phyloP scores from a whole-genome alignment of 2,888 invertebrate genomes.

The Acrobasis consociella region DNA sequence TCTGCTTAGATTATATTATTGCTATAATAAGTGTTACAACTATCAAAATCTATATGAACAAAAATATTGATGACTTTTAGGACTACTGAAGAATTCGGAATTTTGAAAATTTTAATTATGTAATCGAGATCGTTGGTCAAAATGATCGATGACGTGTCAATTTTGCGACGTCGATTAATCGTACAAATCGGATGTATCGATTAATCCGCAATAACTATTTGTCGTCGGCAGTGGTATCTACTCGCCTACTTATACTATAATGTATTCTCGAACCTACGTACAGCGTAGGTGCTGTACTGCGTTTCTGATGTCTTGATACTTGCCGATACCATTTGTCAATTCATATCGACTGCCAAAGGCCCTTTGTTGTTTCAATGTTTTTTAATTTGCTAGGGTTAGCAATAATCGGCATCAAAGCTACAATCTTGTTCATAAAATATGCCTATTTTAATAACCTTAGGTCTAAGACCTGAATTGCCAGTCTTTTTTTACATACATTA shows the following conservation, averaged over 20 bases:
- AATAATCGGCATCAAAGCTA: background rate
- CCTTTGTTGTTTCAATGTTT: background rate
- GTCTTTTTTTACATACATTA: too few relatives aligned
- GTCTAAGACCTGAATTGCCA: too few relatives aligned
- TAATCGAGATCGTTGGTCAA: background rate
- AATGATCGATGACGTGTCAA: background rate
- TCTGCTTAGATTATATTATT: too few relatives aligned
- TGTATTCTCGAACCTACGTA: constrained; percentile 75
- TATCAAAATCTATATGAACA: too few relatives aligned
- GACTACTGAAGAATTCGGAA: too few relatives aligned
- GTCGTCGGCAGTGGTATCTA: constrained; percentile 68
- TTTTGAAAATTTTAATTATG: background rate
- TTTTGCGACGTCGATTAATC: constrained; percentile 22
- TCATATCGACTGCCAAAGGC: constrained; percentile 33
- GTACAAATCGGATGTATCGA: constrained; percentile 49
- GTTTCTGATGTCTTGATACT: constrained; percentile 60
- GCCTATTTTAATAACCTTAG: background rate
- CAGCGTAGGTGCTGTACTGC: constrained; percentile 63
- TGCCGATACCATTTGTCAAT: constrained; percentile 40
- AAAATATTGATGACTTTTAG: too few relatives aligned
- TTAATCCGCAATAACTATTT: constrained; percentile 79
- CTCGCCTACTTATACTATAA: constrained; percentile 75
- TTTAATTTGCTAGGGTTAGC: background rate
- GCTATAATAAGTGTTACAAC: too few relatives aligned
- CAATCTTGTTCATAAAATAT: too few relatives aligned